Evolutionary conservation across 2,797 vertebrate species (phyloP), one percentile per base, ranked within the genome.

Genomic region (Enteromius viviparus): DNA sequence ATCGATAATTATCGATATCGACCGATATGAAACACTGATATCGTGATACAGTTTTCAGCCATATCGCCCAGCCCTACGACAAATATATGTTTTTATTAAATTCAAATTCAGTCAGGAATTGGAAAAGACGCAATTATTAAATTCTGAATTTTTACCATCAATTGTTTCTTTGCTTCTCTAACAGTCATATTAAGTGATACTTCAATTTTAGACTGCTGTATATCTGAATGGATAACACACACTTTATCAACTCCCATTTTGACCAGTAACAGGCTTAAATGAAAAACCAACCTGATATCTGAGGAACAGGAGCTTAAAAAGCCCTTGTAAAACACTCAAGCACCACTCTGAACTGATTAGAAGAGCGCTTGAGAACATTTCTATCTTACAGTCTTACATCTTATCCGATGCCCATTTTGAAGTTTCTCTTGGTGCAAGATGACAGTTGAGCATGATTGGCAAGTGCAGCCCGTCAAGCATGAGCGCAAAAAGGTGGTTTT

Each of bases 191-290:
- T 12, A 76, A 51, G 45, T 58, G 34, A 75, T 45, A 29, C 37
- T 23, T 55, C 68, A 62, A 70, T 74, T 88, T 80, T 82, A 86
- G 66, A 64, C 29, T 51, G 19, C 79, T 75, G 69, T 76, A 69
- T 55, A 84, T 86, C 80, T 76, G 69, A 86, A 76, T 79, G 75
- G 78, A 85, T 85, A 81, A 84, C 40, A 45, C 66, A 26, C 49
- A 82, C 78, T 85, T 83, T 83, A 81, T 74, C 78, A 78, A 70
- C 81, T 84, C 81, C 45, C 78, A 75, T 9, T 85, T 60, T 82
- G 51, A 75, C 62, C 76, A 72, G 55, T 82, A 75, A 76, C 83
- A 88, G 66, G 77, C 72, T 51, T 74, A 75, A 49, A 62, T n/a
- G 37, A 76, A 79, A 58, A 55, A 55, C n/a, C 64, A 45, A 70